A percentile compares a stretch with the other conserved stretches of the same genome.
phyloP scores from a whole-genome alignment of 1,140 invertebrate genomes.

The Lineus longissimus region DNA sequence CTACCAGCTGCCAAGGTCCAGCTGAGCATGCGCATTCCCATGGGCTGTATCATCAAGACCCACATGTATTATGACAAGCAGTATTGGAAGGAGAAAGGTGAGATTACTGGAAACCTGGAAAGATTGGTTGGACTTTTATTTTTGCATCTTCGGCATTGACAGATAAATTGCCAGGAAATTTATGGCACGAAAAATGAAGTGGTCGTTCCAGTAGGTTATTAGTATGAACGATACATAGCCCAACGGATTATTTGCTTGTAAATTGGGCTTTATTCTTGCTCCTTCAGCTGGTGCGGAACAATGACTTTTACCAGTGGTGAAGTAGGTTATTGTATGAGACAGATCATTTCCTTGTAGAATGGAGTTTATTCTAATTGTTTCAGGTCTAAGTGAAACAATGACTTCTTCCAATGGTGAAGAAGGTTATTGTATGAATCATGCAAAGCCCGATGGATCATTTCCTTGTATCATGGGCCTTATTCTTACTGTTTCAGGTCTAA shows the following conservation, averaged over 20 bases:
- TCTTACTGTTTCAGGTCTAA: slow-evolving; percentile 17
- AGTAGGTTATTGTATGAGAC: no score
- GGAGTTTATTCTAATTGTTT: slow-evolving; percentile 28
- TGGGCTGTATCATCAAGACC: slow-evolving; percentile 52
- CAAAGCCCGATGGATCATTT: slow-evolving; percentile 43
- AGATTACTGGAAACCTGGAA: neutral
- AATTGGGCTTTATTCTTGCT: slow-evolving; percentile 48
- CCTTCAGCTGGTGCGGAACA: no score
- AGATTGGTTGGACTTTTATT: no score
- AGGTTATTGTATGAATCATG: slow-evolving; percentile 41
- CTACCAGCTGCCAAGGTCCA: slow-evolving; percentile 43
- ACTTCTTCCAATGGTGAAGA: slow-evolving; percentile 22
- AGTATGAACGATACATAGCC: slow-evolving; percentile 48
- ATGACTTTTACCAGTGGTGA: no score
- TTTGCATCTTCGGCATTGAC: no score
- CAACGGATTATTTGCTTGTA: slow-evolving; percentile 43
- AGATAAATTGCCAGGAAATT: no score
- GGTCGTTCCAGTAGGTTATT: slow-evolving; percentile 26
- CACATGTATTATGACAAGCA: slow-evolving; percentile 46
- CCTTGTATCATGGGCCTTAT: slow-evolving; percentile 50
- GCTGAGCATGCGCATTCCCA: slow-evolving; percentile 48
- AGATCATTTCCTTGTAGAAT: slow-evolving; percentile 45
- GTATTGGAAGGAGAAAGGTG: slow-evolving; percentile 51
- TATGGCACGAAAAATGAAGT: no score
- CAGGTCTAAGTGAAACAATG: slow-evolving; percentile 18